Evolutionary conservation across 2,888 invertebrate species (phyloP).

Genomic region (Sesamia inferens): DNA sequence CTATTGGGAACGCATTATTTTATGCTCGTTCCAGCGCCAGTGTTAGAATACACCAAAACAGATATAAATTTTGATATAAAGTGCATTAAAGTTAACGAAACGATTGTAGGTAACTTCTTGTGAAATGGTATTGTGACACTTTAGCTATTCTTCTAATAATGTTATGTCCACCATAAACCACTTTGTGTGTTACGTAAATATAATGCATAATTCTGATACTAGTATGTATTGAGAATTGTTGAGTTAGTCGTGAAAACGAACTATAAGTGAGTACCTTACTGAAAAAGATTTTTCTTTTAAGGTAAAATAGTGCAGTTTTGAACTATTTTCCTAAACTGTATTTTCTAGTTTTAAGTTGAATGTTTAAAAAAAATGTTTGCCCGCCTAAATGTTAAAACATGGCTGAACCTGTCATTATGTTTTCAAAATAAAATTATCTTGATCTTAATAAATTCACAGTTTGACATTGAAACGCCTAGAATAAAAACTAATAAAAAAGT

Average conservation of each 20-base stretch:
- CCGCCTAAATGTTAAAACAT: too few relatives aligned
- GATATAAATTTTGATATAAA: constrained; percentile 55
- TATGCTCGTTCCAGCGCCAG: constrained; percentile 47
- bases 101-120: constrained; percentile 16
- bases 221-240: neutral
- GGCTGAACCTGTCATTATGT: too few relatives aligned
- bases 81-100: constrained; percentile 44
- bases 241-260: too few relatives aligned
- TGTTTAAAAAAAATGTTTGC: too few relatives aligned
- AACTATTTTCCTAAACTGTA: too few relatives aligned
- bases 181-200: neutral
- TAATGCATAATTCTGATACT: neutral
- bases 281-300: too few relatives aligned
- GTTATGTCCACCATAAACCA: constrained; percentile 6
- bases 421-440: too few relatives aligned
- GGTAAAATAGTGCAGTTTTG: too few relatives aligned
- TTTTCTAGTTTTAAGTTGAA: neutral
- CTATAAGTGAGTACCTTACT: too few relatives aligned
- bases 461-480: neutral
- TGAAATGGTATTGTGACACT: constrained; percentile 46
- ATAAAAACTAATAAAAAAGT: neutral
- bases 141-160: constrained; percentile 18
- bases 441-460: too few relatives aligned
- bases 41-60: constrained; percentile 43
- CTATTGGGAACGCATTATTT: constrained; percentile 61